These are phyloP conservation scores for Oxyruncus cristatus DNA, from an alignment of 2,113 vertebrate genomes.

Conservation along the genomic window DNA sequence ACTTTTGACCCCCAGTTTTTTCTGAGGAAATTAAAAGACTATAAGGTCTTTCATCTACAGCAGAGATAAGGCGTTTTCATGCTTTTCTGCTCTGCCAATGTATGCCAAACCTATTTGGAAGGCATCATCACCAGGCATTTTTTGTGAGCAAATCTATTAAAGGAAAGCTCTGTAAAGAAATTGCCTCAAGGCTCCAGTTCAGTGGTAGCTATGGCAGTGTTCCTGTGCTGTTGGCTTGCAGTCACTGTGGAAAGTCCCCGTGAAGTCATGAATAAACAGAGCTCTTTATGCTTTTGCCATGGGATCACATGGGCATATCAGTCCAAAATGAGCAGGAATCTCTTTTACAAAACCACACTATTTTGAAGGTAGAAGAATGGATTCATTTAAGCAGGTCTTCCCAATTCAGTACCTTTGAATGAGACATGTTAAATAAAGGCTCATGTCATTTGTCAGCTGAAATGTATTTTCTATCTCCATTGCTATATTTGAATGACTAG, in stretches of 20 bases:
- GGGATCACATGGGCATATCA: not conserved
- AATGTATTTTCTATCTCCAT: slow-evolving; percentile 20
- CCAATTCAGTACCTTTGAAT: slow-evolving; percentile 29
- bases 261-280: slow-evolving; percentile 13
- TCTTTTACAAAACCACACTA: not conserved
- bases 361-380: slow-evolving; percentile 28
- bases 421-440: slow-evolving; percentile 19
- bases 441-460: slow-evolving; percentile 31
- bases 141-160: not conserved
- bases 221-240: not conserved
- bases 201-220: not conserved
- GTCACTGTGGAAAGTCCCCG: not conserved
- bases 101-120: not conserved
- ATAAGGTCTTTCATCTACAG: not conserved
- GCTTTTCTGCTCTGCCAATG: not conserved
- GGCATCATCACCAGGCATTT: not conserved
- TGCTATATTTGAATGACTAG: not conserved
- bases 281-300: slow-evolving; percentile 35
- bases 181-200: not conserved
- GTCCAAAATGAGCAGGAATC: slow-evolving; percentile 9
- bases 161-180: slow-evolving; percentile 5
- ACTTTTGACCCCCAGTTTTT: not conserved
- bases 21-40: not conserved
- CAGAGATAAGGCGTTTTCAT: not conserved
- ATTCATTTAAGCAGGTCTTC: slow-evolving; percentile 33